Evolutionary conservation across 2,888 invertebrate species (phyloP), one percentile per base, ranked within the genome.

Genomic region (Cantharis nigra): DNA sequence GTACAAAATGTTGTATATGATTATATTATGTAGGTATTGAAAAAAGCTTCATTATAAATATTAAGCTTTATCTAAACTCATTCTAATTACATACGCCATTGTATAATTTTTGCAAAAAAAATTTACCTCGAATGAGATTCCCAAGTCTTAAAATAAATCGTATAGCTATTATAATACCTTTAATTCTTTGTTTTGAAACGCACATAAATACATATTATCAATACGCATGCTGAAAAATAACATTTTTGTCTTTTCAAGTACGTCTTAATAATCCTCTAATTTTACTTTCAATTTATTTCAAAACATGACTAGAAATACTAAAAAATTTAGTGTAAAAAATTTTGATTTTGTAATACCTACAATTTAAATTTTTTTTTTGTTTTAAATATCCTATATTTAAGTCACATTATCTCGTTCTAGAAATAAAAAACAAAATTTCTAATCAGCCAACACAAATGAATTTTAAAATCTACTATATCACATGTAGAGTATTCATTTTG

Each of bases 401-500:
- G 65, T 20, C 67, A 67, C 14, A 62, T 33, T 26, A 49, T 49
- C 49, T 49, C 49, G 49, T 49, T 49, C 49, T 49, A 49, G 49
- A 49, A 49, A 49, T 49, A 49, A 49, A 49, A 73, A 72, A 62
- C 71, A 76, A 73, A 64, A 76, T 73, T 72, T 63, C 72, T 72
- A 74, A 78, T 73, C 67, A 73, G 72, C 73, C 70, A 75, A 77
- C 69, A 69, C 33, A 78, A 78, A 75, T 76, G 73, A 78, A 75
- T 78, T 73, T 75, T 78, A 72, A 71, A 67, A 70, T 76, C 75
- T 78, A 75, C 74, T 78, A 79, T 80, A 80, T 80, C 80, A 80
- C 80, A 80, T 78, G 70, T 74, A 75, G 78, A 80, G 80, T 80
- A 80, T 78, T 80, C 71, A 75, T 72, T 75, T 75, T 76, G 69